Conservation (phyloP, 1,140 invertebrate species). For the Neodiprion pinetum region DNA sequence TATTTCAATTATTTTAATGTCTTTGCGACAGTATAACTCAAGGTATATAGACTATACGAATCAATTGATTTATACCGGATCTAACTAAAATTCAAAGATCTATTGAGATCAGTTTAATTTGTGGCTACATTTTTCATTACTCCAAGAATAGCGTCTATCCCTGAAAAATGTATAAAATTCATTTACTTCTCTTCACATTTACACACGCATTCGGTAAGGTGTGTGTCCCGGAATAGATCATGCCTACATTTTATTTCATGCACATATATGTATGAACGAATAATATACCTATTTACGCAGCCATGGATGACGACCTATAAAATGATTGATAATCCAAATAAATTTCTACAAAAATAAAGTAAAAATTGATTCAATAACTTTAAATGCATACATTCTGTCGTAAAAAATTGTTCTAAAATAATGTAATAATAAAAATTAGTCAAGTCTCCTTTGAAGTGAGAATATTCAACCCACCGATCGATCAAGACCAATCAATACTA, state of each 20-base stretch:
- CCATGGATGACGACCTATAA: neutral
- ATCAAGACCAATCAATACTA: neutral
- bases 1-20: slow-evolving; percentile 4
- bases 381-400: too few species aligned
- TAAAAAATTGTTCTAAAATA: too few species aligned
- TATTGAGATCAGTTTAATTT: slow-evolving; percentile 4
- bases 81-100: neutral
- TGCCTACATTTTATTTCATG: neutral
- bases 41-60: neutral
- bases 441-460: neutral
- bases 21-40: neutral
- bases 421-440: too few species aligned
- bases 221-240: neutral
- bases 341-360: too few species aligned
- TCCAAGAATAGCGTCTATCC: neutral
- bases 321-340: neutral
- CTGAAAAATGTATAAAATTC: neutral
- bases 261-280: neutral
- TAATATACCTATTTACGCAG: neutral
- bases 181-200: neutral
- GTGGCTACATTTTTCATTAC: slow-evolving; percentile 5
- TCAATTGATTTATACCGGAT: neutral
- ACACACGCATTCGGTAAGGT: neutral
- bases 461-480: neutral
- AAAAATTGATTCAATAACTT: too few species aligned